Evolutionary conservation across 2,888 invertebrate species (phyloP).

Genomic region (Rhamnusium bicolor): DNA sequence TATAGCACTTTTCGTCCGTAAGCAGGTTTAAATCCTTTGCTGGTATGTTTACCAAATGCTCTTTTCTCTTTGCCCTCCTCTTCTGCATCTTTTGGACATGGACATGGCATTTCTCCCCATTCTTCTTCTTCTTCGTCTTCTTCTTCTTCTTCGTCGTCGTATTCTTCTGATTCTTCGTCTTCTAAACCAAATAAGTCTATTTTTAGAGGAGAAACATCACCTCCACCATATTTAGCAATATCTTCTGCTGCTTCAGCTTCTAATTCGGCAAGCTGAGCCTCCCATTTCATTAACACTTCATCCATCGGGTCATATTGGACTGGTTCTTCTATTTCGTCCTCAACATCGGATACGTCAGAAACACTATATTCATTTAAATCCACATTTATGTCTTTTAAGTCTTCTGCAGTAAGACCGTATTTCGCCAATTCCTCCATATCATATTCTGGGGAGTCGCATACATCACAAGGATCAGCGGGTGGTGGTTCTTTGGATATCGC

Average conservation of each 20-base stretch:
- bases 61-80: neutral
- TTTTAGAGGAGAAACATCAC: neutral
- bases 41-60: neutral
- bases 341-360: neutral
- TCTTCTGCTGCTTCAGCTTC: neutral
- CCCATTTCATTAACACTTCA: neutral
- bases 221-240: neutral
- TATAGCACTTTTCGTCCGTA: constrained; percentile 5
- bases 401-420: neutral
- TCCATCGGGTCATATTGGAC: neutral
- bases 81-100: neutral
- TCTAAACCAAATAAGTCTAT: neutral
- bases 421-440: neutral
- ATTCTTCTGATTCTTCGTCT: neutral
- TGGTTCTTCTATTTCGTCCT: neutral
- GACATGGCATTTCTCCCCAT: neutral
- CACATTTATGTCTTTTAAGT: neutral
- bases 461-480: neutral
- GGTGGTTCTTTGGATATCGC: no score
- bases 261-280: neutral
- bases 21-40: constrained; percentile 17
- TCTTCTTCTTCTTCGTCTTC: neutral
- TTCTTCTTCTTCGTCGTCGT: neutral
- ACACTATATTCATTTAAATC: neutral
- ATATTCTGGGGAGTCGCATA: neutral